A percentile compares a stretch with the other conserved stretches of the same genome.
Evolutionary conservation across 2,888 invertebrate species (phyloP).

Genomic region (Cheilosia impressa): DNA sequence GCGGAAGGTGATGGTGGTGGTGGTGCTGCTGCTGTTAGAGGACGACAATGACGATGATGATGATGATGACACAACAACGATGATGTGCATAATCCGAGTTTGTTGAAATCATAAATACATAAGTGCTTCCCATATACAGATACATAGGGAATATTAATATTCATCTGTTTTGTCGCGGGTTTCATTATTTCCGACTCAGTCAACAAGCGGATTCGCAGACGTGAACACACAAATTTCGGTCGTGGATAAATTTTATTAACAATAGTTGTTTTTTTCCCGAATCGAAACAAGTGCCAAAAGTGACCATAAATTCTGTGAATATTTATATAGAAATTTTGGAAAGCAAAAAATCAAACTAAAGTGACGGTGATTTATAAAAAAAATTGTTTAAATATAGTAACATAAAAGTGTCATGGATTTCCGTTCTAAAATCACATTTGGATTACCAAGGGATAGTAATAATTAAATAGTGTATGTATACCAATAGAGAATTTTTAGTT

Average conservation of each 20-base stretch:
- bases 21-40: conserved; percentile 39
- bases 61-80: conserved; percentile 69
- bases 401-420: conserved; percentile 17
- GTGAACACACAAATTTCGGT: conserved; percentile 57
- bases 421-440: not conserved
- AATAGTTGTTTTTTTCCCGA: not conserved
- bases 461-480: not conserved
- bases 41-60: conserved; percentile 29
- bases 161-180: conserved; percentile 65
- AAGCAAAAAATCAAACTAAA: not conserved
- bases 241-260: conserved; percentile 6
- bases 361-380: not conserved
- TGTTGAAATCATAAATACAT: conserved; percentile 70
- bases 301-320: conserved; percentile 16
- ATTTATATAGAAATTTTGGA: not conserved
- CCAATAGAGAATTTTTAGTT: not conserved
- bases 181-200: conserved; percentile 70
- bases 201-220: conserved; percentile 63
- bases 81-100: conserved; percentile 62
- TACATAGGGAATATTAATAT: conserved; percentile 72
- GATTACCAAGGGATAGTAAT: conserved; percentile 6
- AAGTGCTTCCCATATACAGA: conserved; percentile 40
- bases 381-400: not conserved
- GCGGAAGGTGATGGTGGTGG: conserved; percentile 66
- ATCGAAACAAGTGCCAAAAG: conserved; percentile 15